A percentile compares a stretch with the other conserved stretches of the same genome.
These are phyloP conservation scores for Drosophila pseudoobscura DNA, from an alignment of 1,140 invertebrate species.

Conservation along the genomic window DNA sequence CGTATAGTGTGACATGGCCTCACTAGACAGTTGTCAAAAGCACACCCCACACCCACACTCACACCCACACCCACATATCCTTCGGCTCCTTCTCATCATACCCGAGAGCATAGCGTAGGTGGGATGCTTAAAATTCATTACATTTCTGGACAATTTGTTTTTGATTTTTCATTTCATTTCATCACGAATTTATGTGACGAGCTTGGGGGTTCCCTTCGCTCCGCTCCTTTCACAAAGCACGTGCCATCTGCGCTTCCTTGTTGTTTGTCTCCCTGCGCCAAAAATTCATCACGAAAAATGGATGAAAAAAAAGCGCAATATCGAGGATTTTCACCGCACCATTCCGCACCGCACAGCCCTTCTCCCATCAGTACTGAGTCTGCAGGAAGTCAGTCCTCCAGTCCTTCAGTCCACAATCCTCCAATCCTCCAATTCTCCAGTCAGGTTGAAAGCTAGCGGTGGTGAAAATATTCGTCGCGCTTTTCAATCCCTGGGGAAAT, in stretches of 20 bases:
- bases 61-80: constrained; percentile 22
- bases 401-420: constrained; percentile 27
- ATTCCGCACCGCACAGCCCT: no score
- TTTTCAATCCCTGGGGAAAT: constrained; percentile 75
- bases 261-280: constrained; percentile 60
- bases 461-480: constrained; percentile 73
- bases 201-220: constrained; percentile 2
- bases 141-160: constrained; percentile 79
- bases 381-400: constrained; percentile 17
- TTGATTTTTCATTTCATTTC: constrained; percentile 81
- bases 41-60: constrained; percentile 35
- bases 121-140: constrained; percentile 80
- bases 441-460: constrained; percentile 43
- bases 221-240: constrained; percentile 19
- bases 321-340: constrained; percentile 46
- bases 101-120: constrained; percentile 27
- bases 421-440: constrained; percentile 1
- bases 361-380: no score
- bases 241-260: constrained; percentile 56
- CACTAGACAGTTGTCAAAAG: constrained; percentile 76
- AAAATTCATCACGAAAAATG: constrained; percentile 53
- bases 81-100: no score
- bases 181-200: constrained; percentile 66
- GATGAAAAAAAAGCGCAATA: constrained; percentile 56
- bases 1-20: constrained; percentile 77